Evolutionary conservation across 2,113 vertebrate species (phyloP).

Genomic region (Anser cygnoides): DNA sequence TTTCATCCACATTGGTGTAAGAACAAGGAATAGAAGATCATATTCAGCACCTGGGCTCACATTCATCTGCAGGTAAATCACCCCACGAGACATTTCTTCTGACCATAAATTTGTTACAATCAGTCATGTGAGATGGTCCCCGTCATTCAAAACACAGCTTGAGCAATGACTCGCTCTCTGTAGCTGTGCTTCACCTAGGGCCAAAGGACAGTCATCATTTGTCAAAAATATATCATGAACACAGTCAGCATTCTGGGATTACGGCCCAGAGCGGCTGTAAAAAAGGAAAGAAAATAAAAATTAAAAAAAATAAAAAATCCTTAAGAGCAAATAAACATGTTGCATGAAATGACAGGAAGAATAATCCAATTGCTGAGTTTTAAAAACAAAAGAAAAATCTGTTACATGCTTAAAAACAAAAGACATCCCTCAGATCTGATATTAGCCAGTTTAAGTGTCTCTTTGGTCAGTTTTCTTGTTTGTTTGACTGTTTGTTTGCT

Average conservation of each 20-base stretch:
- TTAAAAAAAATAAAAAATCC: background rate
- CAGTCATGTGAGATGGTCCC: no score
- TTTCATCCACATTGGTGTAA: background rate
- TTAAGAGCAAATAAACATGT: background rate
- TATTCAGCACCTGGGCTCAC: background rate
- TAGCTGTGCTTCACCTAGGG: background rate
- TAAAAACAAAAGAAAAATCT: background rate
- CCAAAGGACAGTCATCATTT: background rate
- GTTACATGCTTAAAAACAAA: background rate
- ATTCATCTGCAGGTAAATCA: background rate
- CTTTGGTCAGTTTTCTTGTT: background rate
- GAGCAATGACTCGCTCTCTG: background rate
- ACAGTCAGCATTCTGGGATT: background rate
- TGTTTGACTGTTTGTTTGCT: background rate
- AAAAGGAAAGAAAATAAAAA: no score
- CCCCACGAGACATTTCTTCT: background rate
- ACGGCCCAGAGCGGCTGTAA: background rate
- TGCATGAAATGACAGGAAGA: background rate
- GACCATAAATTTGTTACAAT: fast-evolving
- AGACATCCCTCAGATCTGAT: background rate
- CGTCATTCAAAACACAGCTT: no score
- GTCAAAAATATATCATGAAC: background rate
- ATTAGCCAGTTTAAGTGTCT: background rate
- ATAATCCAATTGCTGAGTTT: background rate
- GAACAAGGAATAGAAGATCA: background rate